Evolutionary conservation across 2,797 vertebrate species (phyloP).

Genomic region (Dromococcyx pavoninus): DNA sequence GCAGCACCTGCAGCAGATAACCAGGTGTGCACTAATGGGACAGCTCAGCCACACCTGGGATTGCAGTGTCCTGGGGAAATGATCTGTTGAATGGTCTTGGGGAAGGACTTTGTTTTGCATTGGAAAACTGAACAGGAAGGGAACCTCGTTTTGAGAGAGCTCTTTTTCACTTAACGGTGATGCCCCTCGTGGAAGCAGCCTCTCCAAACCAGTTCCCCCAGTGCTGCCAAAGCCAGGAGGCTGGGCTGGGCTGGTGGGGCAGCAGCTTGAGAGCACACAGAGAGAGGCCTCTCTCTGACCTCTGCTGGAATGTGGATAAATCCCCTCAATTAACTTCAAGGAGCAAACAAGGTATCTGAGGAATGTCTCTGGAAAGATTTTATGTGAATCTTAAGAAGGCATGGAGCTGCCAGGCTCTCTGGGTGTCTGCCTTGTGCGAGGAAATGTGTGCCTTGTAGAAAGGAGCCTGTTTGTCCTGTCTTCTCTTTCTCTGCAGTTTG

Average conservation of each 20-base stretch:
- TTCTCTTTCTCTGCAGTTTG: background rate
- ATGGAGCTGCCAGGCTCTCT: background rate
- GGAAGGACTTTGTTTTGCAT: background rate
- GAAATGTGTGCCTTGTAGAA: background rate
- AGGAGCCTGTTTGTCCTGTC: background rate
- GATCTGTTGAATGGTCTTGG: background rate
- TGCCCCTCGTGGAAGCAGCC: background rate
- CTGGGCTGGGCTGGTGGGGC: background rate
- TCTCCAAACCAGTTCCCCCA: background rate
- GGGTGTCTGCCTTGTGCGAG: background rate
- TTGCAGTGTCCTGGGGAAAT: background rate
- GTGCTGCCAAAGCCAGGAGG: background rate
- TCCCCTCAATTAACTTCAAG: background rate
- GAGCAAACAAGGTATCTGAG: background rate
- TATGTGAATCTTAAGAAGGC: background rate
- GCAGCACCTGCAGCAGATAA: background rate
- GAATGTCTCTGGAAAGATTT: background rate
- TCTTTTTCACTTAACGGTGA: background rate
- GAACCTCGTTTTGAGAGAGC: background rate
- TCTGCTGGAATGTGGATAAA: constrained; percentile 21
- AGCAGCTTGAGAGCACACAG: background rate
- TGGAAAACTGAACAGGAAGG: background rate
- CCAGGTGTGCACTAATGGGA: background rate
- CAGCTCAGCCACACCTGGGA: background rate
- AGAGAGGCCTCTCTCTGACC: background rate